phyloP scores from a whole-genome alignment of 1,140 invertebrate species.

The Thalassaphorura encarpata region DNA sequence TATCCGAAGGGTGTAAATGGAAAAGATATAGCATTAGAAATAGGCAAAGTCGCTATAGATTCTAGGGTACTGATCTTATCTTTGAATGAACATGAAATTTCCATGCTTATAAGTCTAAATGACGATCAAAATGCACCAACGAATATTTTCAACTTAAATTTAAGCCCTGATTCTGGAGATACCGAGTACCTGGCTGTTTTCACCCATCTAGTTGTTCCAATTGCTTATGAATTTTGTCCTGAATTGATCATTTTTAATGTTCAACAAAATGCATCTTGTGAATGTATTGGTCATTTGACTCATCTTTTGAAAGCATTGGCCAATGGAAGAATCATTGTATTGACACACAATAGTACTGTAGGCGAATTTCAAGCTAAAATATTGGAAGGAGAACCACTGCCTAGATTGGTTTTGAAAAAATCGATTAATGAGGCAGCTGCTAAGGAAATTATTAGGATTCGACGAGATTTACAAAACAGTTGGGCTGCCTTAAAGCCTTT shows the following conservation, averaged over 20 bases:
- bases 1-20: no score
- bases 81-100: slow-evolving; percentile 64
- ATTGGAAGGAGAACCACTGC: no score
- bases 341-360: no score
- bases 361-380: no score
- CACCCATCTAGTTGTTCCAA: slow-evolving; percentile 74
- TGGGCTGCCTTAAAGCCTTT: no score
- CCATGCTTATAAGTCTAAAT: slow-evolving; percentile 40
- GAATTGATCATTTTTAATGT: slow-evolving; percentile 55
- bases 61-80: slow-evolving; percentile 64
- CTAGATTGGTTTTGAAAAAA: no score
- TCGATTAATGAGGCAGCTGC: no score
- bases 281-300: neutral
- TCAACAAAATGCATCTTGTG: neutral
- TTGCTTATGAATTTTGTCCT: slow-evolving; percentile 81
- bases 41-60: neutral
- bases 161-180: neutral
- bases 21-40: slow-evolving; percentile 36
- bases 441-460: no score
- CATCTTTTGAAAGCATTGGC: neutral
- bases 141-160: neutral
- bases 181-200: slow-evolving; percentile 85
- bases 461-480: no score
- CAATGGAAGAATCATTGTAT: neutral
- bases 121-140: neutral